Percentiles rank a stretch among this genome's conserved stretches.
Evolutionary conservation across 1,140 invertebrate genomes (phyloP).

Genomic region (Penaeus vannamei): DNA sequence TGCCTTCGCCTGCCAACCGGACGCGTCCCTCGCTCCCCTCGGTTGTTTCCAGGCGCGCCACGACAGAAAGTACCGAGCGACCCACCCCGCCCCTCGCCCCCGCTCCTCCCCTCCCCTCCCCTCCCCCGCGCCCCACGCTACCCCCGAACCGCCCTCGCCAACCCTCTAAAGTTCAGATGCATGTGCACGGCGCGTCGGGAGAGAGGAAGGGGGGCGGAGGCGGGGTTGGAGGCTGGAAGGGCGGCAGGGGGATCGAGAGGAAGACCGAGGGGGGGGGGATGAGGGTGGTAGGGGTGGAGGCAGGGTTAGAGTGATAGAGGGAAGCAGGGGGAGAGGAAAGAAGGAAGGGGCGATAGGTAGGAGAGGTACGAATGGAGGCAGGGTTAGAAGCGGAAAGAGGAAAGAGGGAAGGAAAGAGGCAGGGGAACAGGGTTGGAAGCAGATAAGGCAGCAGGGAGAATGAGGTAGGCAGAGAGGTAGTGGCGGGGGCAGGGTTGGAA

Average conservation of each 20-base stretch:
- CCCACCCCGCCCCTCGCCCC: no score
- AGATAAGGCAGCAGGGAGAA: background rate
- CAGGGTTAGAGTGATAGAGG: background rate
- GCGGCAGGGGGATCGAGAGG: background rate
- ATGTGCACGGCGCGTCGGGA: no score
- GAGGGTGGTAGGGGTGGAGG: background rate
- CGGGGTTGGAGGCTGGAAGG: background rate
- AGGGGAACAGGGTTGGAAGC: background rate
- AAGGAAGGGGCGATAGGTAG: background rate
- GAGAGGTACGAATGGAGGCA: background rate
- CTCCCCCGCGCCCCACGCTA: no score
- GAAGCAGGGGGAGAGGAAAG: background rate
- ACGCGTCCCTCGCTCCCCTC: no score
- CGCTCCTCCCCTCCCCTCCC: no score
- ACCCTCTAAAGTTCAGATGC: no score
- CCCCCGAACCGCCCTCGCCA: no score
- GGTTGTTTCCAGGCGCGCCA: no score
- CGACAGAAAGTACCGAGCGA: no score
- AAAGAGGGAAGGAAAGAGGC: background rate
- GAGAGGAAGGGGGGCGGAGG: background rate
- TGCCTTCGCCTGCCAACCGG: no score
- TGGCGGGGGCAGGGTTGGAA: background rate
- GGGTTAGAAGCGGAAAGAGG: no score
- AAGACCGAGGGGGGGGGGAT: background rate
- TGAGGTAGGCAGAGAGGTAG: background rate